Percentiles rank a stretch among this genome's conserved stretches.
phyloP scores from a whole-genome alignment of 2,113 vertebrate genomes.

The Meleagris gallopavo region DNA sequence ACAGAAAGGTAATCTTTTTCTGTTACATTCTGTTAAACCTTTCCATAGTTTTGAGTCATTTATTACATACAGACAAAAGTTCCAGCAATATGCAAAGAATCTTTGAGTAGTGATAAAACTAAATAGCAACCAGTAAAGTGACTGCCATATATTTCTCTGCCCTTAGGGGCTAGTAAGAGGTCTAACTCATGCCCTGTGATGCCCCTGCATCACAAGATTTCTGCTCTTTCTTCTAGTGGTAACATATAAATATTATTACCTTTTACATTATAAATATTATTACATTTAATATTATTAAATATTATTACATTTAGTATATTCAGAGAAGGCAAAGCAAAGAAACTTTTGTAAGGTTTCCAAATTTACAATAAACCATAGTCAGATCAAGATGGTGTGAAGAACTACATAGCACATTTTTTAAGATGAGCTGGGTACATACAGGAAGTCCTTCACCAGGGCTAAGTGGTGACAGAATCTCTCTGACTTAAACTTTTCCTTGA shows the following conservation, averaged over 20 bases:
- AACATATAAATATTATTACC: not conserved
- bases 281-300: not conserved
- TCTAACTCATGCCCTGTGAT: not conserved
- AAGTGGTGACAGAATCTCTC: not conserved
- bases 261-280: not conserved
- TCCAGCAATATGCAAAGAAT: not conserved
- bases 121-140: not conserved
- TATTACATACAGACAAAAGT: not conserved
- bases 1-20: not conserved
- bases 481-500: slow-evolving; percentile 19
- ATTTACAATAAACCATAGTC: not conserved
- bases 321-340: not conserved
- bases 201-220: not conserved
- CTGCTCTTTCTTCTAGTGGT: not conserved
- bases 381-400: not conserved
- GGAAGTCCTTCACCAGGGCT: not conserved
- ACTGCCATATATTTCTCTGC: not conserved
- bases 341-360: not conserved
- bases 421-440: not conserved
- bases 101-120: not conserved
- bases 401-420: not conserved
- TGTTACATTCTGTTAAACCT: not conserved
- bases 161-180: not conserved
- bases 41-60: not conserved
- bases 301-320: not conserved